phyloP scores from a whole-genome alignment of 37 sponge, comb jelly and placozoan species.

The Chondrilla cf. caribensis region DNA sequence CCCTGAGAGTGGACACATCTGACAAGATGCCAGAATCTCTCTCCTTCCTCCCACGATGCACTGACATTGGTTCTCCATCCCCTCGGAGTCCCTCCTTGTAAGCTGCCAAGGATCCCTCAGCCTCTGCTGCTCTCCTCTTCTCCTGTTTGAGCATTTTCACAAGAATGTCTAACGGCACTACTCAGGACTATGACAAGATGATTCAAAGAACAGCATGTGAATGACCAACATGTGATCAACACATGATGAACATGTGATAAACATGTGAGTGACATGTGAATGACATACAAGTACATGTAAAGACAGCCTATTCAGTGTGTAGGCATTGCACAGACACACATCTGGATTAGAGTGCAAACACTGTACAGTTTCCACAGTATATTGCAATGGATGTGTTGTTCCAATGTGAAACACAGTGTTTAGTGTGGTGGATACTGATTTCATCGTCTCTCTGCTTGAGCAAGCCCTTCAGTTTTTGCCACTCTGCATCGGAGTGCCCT shows the following conservation, averaged over 20 bases:
- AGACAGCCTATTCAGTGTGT: no score
- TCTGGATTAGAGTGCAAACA: no score
- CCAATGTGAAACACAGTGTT: no score
- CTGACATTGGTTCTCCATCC: neutral
- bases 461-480: conserved; percentile 62
- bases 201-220: no score
- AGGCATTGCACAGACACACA: no score
- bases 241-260: no score
- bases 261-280: no score
- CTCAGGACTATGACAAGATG: neutral
- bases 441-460: conserved; percentile 93
- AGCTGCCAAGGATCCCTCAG: conserved; percentile 55
- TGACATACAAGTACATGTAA: no score
- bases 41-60: neutral
- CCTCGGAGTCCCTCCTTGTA: neutral
- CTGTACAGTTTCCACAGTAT: no score
- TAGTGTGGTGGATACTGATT: conserved; percentile 65
- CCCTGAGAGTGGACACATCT: neutral
- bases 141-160: conserved; percentile 90
- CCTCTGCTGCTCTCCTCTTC: conserved; percentile 64
- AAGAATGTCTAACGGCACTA: conserved; percentile 47
- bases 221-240: no score
- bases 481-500: conserved; percentile 40
- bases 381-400: no score
- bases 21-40: neutral